Evolutionary conservation across 23 tunicate species (phyloP), one percentile per base, ranked within the genome.

Genomic region (Halocynthia roretzi): DNA sequence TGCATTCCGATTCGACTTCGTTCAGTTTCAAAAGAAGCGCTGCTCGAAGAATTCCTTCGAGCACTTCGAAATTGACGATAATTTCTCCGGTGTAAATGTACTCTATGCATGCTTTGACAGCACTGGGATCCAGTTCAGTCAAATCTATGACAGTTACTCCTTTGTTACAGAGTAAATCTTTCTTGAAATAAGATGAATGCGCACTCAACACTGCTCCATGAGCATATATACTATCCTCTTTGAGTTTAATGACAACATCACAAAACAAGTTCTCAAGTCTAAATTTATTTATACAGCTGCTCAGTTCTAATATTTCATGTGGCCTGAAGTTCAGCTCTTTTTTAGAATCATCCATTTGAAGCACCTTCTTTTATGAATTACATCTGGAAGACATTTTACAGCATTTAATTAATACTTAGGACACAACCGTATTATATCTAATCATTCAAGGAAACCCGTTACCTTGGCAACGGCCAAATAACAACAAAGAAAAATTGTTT

Each of bases 191-290:
- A 8, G 56, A 22, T 8, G 78, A 74, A 74, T 74, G 78, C 6
- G 78, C 78, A 50, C 78, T 54, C 9, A 74, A 53, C 12, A 74
- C 78, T 20, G 64, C 78, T 8, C 78, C 78, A 56, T 74, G 78
- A 10, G 78, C 78, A 5, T 74, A 64, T 5, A 74, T 74, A 12
- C 14, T 50, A 54, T 74, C 63, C 5, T 54, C 78, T 18, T 74
- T 53, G 23, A 74, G 64, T 56, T 74, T 74, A 53, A 74, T 74
- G 56, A 64, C 56, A 22, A 74, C 78, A 56, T 74, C 78, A 18
- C 78, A 74, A 48, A 50, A 74, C 19, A 74, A 19, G 21, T 74
- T 74, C 14, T 54, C 64, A 17, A 54, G 23, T 54, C 78, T 5
- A 44, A 74, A 54, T 54, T 74, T 50, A 18, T 74, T 74, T 15